Base-by-base conservation (phyloP, 1,140 invertebrate genomes). In the Neuroterus valhalla region DNA sequence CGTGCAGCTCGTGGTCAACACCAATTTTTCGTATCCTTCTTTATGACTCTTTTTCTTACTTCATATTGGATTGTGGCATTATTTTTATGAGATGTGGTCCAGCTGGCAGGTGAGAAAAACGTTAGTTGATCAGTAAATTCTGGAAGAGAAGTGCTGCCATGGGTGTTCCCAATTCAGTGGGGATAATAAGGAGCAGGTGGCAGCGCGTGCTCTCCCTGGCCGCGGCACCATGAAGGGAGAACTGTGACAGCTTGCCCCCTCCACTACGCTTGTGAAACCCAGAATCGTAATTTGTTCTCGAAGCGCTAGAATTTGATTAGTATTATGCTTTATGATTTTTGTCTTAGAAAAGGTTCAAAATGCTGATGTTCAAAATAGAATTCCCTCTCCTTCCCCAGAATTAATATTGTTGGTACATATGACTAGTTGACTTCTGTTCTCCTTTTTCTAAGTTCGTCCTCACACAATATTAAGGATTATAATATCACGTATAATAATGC, bases 121-220 rank as follows among this genome's bases (percentile, higher is more conserved):
- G 44, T 71, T 46, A 31, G 45, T 38, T 66, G 50, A 72, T 43
- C 17, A 69, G 50, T 12, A 21, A 48, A 52, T 21, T 26, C 45
- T 68, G 71, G 43, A 45, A 69, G 48, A 38, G 72, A 44, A 67
- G 44, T 46, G 69, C 55, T 46, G 75, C 68, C 71, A 81, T 71
- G 77, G 68, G 75, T 75, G 71, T 67, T 78, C 75, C 71, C 75
- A 77, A 69, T 68, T 74, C 71, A 74, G 78, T 75, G 76, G 75
- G 76, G 79, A 81, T 83, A 81, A 83, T 83, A 80, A 82, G 80
- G 79, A 85, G 83, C 84, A 85, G 84, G 81, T 84, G 81, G 73
- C 72, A 79, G 82, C 82, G 83, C 84, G 84, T 85, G 84, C 78
- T 79, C 74, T 72, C 79, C n/a, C n/a, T n/a, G n/a, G n/a, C n/a